Evolutionary conservation across 2,113 vertebrate species (phyloP).

Genomic region (Plecotus auritus): DNA sequence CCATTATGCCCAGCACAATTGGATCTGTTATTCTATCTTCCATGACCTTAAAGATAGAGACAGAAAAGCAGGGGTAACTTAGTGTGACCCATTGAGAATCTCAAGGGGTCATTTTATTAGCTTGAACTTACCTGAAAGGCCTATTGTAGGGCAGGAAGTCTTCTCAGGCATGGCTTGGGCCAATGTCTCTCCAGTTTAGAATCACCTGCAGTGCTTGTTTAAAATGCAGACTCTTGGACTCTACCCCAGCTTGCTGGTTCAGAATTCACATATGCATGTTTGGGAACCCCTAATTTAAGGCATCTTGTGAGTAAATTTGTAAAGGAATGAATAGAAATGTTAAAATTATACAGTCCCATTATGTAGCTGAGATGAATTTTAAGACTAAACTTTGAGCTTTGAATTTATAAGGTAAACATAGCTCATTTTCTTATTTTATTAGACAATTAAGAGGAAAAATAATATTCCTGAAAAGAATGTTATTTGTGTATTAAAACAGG

Average conservation of each 20-base stretch:
- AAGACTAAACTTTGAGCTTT: not conserved
- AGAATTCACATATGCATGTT: not conserved
- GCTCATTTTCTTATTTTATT: constrained; percentile 20
- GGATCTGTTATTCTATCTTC: constrained; percentile 4
- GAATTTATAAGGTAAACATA: not conserved
- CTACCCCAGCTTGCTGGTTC: not conserved
- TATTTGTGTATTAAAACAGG: not conserved
- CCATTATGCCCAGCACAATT: not conserved
- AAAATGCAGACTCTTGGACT: not conserved
- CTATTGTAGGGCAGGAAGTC: not conserved
- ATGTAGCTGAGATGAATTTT: not conserved
- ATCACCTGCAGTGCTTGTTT: not conserved
- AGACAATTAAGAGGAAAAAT: not conserved
- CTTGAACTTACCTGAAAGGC: not conserved
- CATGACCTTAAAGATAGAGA: not conserved
- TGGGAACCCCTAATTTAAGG: not conserved
- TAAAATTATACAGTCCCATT: not conserved
- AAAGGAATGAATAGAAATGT: constrained; percentile 15
- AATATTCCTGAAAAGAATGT: not conserved
- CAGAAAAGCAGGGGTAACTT: not conserved
- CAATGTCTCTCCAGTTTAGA: not conserved
- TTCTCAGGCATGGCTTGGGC: not conserved
- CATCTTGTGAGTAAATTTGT: not conserved
- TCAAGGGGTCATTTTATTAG: not conserved
- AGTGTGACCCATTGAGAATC: not conserved